Evolutionary conservation across 2,888 invertebrate species (phyloP).

Genomic region (Drosophila birchii): DNA sequence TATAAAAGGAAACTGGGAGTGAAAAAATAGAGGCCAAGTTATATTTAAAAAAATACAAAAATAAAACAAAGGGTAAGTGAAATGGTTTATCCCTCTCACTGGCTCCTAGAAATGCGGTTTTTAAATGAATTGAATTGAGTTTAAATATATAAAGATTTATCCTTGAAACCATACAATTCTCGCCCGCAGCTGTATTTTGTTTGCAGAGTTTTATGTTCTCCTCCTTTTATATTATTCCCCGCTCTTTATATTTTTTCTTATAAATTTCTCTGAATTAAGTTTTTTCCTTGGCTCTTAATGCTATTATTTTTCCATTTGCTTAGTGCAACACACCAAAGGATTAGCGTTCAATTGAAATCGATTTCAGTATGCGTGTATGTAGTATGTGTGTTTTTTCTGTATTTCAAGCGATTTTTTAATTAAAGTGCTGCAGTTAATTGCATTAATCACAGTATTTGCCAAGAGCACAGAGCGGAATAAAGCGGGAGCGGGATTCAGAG

Average conservation of each 20-base stretch:
- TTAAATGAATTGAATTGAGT: slow-evolving; percentile 53
- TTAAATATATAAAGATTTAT: slow-evolving; percentile 25
- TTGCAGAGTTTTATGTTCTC: not conserved
- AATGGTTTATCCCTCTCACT: not conserved
- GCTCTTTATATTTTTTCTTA: slow-evolving; percentile 8
- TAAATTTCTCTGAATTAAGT: slow-evolving; percentile 34
- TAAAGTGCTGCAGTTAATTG: slow-evolving; percentile 76
- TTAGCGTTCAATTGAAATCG: slow-evolving; percentile 66
- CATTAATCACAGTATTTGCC: slow-evolving; percentile 72
- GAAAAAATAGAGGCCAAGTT: slow-evolving; percentile 7
- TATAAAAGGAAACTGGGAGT: not conserved
- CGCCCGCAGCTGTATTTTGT: not conserved
- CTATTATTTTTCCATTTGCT: slow-evolving; percentile 76
- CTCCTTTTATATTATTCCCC: not conserved
- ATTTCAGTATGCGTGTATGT: slow-evolving; percentile 43
- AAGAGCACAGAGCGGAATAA: slow-evolving; percentile 35
- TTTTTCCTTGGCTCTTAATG: slow-evolving; percentile 55
- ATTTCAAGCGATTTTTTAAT: slow-evolving; percentile 71
- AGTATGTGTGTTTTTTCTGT: slow-evolving; percentile 26
- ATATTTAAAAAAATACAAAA: slow-evolving; percentile 10
- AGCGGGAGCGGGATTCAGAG: not conserved
- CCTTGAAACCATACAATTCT: not conserved
- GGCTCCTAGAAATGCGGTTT: slow-evolving; percentile 47
- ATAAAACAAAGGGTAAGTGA: slow-evolving; percentile 7
- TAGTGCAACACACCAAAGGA: slow-evolving; percentile 56